A percentile compares a stretch with the other conserved stretches of the same genome.
Evolutionary conservation across 2,797 vertebrate genomes (phyloP).

Genomic region (Podargus strigoides): DNA sequence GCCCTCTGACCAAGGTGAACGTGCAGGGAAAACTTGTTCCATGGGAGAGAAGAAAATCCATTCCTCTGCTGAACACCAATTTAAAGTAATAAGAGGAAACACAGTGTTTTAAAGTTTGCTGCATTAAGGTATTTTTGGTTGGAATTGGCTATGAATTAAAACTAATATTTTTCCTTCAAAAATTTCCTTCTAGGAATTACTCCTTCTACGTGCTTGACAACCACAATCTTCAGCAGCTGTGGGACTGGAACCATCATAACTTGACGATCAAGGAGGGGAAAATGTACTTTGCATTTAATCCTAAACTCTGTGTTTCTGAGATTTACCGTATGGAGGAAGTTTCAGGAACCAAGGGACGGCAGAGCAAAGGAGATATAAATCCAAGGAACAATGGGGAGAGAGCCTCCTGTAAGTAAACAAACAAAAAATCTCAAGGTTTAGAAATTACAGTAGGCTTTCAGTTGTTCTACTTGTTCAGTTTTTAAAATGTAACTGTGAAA

Average conservation of each 20-base stretch:
- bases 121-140: not conserved
- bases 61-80: not conserved
- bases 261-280: constrained; percentile 89
- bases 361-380: constrained; percentile 85
- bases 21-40: not conserved
- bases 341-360: constrained; percentile 80
- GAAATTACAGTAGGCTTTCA: not conserved
- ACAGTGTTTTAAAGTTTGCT: not conserved
- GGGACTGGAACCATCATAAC: constrained; percentile 97
- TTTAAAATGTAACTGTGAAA: not conserved
- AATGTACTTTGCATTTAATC: constrained; percentile 93
- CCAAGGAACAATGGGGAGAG: constrained; percentile 93
- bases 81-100: not conserved
- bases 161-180: not conserved
- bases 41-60: not conserved
- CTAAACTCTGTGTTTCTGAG: constrained; percentile 93
- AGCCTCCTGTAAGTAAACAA: constrained; percentile 89
- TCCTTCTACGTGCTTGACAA: constrained; percentile 94
- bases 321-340: constrained; percentile 94
- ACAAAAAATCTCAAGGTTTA: not conserved
- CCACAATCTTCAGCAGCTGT: constrained; percentile 92
- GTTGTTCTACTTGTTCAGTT: not conserved
- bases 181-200: constrained; percentile 80
- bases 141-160: not conserved
- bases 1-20: not conserved